Conservation (phyloP, 2,797 vertebrate genomes). For the Ammospiza maritima region DNA sequence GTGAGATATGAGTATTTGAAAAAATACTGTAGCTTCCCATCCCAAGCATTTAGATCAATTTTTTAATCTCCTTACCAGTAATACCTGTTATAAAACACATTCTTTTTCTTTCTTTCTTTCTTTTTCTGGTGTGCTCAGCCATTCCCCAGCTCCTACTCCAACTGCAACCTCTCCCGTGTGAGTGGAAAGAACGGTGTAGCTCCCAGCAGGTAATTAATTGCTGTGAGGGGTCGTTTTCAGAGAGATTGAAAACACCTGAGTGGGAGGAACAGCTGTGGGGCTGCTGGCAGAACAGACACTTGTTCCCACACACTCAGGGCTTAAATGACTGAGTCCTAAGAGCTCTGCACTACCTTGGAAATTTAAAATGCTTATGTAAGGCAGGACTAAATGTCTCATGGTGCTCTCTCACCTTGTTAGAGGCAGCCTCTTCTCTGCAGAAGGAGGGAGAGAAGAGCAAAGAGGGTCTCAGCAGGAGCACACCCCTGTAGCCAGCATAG, state of each 20-base stretch:
- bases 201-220: background rate
- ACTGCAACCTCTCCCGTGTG: rapidly evolving
- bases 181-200: background rate
- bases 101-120: background rate
- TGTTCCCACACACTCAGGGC: background rate
- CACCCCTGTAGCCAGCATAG: background rate
- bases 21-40: background rate
- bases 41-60: background rate
- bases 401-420: background rate
- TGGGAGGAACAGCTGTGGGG: background rate
- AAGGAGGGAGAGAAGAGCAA: background rate
- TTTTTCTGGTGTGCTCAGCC: background rate
- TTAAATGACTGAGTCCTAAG: background rate
- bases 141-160: background rate
- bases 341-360: background rate
- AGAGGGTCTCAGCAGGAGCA: background rate
- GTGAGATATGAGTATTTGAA: background rate
- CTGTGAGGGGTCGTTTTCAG: background rate
- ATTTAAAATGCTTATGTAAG: background rate
- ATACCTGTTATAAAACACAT: background rate
- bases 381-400: rapidly evolving
- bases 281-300: background rate
- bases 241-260: background rate
- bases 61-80: background rate
- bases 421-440: background rate